Base-by-base conservation (phyloP, 2,797 vertebrate genomes). In the Podarcis siculus region DNA sequence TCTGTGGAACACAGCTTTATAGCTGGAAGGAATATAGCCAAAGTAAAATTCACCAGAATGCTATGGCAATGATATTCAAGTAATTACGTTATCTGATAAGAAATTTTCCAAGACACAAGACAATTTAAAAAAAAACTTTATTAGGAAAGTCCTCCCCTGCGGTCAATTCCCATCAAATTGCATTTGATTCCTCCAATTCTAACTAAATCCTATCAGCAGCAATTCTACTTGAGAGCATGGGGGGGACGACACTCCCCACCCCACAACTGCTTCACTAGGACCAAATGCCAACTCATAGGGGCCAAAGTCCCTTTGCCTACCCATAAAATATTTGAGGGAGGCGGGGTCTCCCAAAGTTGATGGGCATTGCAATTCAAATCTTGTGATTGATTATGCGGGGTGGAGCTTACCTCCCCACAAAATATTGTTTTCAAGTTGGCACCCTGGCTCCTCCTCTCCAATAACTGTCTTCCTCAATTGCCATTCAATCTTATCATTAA, bases 101-200 rank as follows among this genome's bases (percentile, higher is more conserved):
- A 49, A 25, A 55, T 15, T 55, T 55, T 55, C 13, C 49, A 55
- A 55, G 13, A 55, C 49, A 55, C 45, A 49, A 12, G 12, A 49
- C 45, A 49, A 49, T 49, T 49, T 1, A 3, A 42, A 15, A 15
- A 55, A 55, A 55, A 55, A 55, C 58, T 61, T 17, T 61, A 61
- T 61, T 61, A 61, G 58, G 21, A 23, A 61, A 30, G 37, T 35
- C 10, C 10, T 64, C 6, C 0, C 1, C 0, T 5, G 12, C 5
- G 12, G 42, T 71, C 42, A 83, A 45, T n/a, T n/a, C 25, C 35
- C 19, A 8, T 69, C 1, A 4, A 55, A 55, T 55, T 55, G 49
- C 10, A 55, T 15, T 55, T 55, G 49, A 55, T 55, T 15, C 13
- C 49, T 55, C 49, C 49, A 55, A 55, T 55, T 55, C 49, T 55